These are phyloP conservation scores for Achroia grisella DNA, from an alignment of 1,140 invertebrate species.

Conservation along the genomic window DNA sequence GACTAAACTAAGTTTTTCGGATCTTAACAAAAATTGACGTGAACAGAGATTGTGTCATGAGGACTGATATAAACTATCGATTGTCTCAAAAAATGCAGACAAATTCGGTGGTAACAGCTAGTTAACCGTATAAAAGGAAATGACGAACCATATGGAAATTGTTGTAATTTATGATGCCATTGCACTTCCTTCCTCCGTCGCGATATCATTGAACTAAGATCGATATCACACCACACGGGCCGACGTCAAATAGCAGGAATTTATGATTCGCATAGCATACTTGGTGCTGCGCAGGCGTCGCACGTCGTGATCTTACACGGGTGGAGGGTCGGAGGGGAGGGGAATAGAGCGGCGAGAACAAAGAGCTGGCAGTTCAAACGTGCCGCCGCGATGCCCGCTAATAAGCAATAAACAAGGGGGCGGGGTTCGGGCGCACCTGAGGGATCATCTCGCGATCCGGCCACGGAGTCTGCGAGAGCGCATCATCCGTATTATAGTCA, in stretches of 20 bases:
- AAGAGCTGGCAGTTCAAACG: slow-evolving; percentile 56
- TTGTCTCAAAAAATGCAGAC: no score
- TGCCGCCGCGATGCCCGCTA: slow-evolving; percentile 55
- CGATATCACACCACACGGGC: slow-evolving; percentile 49
- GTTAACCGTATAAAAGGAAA: no score
- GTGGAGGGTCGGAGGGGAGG: slow-evolving; percentile 17
- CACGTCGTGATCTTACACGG: slow-evolving; percentile 36
- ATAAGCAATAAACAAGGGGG: slow-evolving; percentile 71
- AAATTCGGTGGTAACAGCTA: no score
- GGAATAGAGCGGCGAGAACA: slow-evolving; percentile 50
- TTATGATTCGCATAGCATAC: slow-evolving; percentile 54
- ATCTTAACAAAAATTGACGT: no score
- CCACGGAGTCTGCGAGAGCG: slow-evolving; percentile 14
- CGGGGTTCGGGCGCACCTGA: slow-evolving; percentile 52
- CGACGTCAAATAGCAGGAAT: slow-evolving; percentile 59
- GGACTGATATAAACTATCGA: no score
- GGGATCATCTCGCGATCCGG: slow-evolving; percentile 48
- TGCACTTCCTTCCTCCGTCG: slow-evolving; percentile 44
- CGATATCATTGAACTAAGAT: slow-evolving; percentile 51
- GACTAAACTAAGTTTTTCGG: no score
- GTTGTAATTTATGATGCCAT: slow-evolving; percentile 23
- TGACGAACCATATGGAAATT: slow-evolving; percentile 3
- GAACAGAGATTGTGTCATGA: no score
- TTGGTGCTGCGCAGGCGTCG: slow-evolving; percentile 27
- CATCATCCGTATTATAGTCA: neutral